A percentile compares a stretch with the other conserved stretches of the same genome.
Evolutionary conservation across 2,888 invertebrate genomes (phyloP).

Genomic region (Dorcus parallelipipedus): DNA sequence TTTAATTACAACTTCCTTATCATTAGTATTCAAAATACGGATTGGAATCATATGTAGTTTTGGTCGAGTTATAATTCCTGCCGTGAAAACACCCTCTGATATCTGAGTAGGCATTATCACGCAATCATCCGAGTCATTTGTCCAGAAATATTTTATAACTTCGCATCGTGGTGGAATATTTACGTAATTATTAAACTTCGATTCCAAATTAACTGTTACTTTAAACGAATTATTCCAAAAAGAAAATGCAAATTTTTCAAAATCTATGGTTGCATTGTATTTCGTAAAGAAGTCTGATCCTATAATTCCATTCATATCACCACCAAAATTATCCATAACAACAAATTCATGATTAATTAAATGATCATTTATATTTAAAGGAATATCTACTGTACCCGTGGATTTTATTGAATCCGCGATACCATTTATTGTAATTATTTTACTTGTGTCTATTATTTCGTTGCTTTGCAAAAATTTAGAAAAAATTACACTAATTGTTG

Average conservation of each 20-base stretch:
- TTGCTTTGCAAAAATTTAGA: too few species aligned
- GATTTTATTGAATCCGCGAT: constrained; percentile 3
- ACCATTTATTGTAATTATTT: not conserved
- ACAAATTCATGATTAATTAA: constrained; percentile 1
- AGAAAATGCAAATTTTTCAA: constrained; percentile 2
- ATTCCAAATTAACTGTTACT: constrained; percentile 5
- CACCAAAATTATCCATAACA: not conserved
- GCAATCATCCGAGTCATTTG: not conserved
- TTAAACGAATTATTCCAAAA: not conserved
- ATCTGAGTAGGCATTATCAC: not conserved
- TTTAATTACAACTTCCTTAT: too few species aligned
- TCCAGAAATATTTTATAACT: not conserved
- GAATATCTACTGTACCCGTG: not conserved
- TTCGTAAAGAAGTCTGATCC: constrained; percentile 3
- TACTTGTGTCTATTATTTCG: not conserved
- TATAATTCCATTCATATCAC: constrained; percentile 3
- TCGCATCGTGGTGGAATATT: not conserved
- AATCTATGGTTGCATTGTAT: not conserved
- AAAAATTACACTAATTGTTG: constrained; percentile 2
- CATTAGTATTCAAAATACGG: not conserved
- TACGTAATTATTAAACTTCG: constrained; percentile 4
- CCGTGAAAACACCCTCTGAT: not conserved
- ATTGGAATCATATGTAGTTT: too few species aligned
- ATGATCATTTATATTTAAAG: not conserved
- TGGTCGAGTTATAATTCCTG: too few species aligned